Evolutionary conservation across 2,113 vertebrate species (phyloP).

Genomic region (Alouatta palliata): DNA sequence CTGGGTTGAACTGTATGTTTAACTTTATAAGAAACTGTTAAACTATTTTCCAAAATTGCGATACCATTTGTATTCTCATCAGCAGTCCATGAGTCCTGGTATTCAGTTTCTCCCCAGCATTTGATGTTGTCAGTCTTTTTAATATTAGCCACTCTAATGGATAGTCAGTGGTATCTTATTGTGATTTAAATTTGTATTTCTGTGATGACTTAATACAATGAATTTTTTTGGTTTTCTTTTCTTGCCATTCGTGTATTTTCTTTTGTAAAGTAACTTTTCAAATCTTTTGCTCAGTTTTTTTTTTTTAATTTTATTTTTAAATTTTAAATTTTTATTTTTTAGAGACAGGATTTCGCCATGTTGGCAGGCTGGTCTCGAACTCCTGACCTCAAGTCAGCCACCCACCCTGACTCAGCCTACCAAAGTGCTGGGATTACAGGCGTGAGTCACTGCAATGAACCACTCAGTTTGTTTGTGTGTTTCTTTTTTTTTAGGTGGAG

Average conservation of each 20-base stretch:
- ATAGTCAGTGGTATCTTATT: background rate
- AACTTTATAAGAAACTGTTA: background rate
- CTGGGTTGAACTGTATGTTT: background rate
- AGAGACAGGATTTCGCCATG: too few relatives aligned
- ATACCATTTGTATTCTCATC: background rate
- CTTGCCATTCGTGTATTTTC: background rate
- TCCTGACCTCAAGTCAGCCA: too few relatives aligned
- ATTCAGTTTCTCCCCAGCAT: background rate
- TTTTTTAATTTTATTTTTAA: background rate
- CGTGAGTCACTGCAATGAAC: too few relatives aligned
- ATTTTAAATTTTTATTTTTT: too few relatives aligned
- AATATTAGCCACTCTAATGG: background rate
- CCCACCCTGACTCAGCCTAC: too few relatives aligned
- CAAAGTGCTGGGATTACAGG: too few relatives aligned
- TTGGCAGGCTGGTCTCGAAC: too few relatives aligned
- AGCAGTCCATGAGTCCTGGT: background rate
- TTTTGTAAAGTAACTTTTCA: background rate
- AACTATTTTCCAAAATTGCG: background rate
- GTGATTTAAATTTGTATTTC: background rate
- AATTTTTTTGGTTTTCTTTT: background rate
- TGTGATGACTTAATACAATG: background rate
- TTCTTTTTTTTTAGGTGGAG: background rate
- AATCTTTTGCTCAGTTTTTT: background rate
- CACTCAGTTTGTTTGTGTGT: too few relatives aligned
- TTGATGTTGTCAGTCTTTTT: background rate